Evolutionary conservation across 2,888 invertebrate genomes (phyloP).

Genomic region (Hymenopus coronatus): DNA sequence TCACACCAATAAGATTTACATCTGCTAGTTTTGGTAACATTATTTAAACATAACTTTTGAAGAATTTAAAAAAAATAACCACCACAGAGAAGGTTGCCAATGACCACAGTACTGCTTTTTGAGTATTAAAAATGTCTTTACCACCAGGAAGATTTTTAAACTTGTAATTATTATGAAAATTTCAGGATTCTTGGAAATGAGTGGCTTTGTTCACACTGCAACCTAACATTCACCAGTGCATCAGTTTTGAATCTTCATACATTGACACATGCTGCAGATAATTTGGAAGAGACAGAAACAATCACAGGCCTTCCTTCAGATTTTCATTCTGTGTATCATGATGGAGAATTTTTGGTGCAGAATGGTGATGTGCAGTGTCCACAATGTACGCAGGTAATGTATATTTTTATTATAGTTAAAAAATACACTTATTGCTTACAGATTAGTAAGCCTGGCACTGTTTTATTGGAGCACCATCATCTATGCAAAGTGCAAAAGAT

Average conservation of each 20-base stretch:
- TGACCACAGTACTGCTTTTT: too few species aligned
- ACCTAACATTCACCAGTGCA: constrained; percentile 47
- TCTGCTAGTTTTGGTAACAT: too few species aligned
- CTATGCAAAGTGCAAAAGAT: too few species aligned
- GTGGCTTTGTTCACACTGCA: constrained; percentile 47
- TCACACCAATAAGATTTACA: too few species aligned
- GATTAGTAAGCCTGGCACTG: too few species aligned
- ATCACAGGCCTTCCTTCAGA: constrained; percentile 23
- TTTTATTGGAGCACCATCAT: too few species aligned
- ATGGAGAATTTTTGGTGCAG: constrained; percentile 26
- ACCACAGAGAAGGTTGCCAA: too few species aligned
- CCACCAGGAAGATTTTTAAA: too few species aligned
- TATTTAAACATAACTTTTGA: too few species aligned
- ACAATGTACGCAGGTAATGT: constrained; percentile 33
- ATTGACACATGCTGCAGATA: constrained; percentile 49
- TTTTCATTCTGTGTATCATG: constrained; percentile 28
- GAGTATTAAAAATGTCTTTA: too few species aligned
- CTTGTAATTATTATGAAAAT: background rate
- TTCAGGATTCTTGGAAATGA: constrained; percentile 37
- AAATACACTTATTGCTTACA: background rate
- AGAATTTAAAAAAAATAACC: too few species aligned
- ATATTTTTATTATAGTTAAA: background rate
- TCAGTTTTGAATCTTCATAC: constrained; percentile 53
- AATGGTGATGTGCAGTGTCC: constrained; percentile 24
- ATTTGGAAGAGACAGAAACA: constrained; percentile 38